phyloP scores from a whole-genome alignment of 2,797 vertebrate species.

The Danio albolineatus region DNA sequence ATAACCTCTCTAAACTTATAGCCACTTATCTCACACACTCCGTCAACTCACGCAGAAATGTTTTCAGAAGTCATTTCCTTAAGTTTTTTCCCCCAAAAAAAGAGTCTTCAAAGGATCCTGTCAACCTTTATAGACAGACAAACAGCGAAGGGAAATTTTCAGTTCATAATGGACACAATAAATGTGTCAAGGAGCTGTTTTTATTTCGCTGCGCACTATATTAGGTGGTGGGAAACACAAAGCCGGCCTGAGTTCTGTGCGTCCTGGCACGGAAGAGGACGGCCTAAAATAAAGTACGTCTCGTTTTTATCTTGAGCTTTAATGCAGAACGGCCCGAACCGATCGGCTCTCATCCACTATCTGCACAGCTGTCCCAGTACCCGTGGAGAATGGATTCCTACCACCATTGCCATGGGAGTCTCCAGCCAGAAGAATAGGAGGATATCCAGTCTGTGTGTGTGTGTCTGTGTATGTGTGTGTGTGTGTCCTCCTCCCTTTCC shows the following conservation, averaged over 20 bases:
- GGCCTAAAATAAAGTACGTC: conserved; percentile 76
- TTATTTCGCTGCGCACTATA: conserved; percentile 60
- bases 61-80: neutral
- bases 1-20: neutral
- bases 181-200: conserved; percentile 65
- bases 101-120: neutral
- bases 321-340: conserved; percentile 74
- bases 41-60: neutral
- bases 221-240: conserved; percentile 67
- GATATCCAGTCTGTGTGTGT: conserved; percentile 79
- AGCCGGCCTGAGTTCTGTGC: conserved; percentile 67
- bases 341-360: conserved; percentile 77
- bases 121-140: conserved; percentile 29
- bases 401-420: conserved; percentile 80
- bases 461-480: conserved; percentile 58
- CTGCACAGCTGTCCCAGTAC: conserved; percentile 82
- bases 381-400: conserved; percentile 85
- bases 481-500: conserved; percentile 71
- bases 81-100: neutral
- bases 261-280: conserved; percentile 70
- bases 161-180: conserved; percentile 62
- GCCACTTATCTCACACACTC: neutral
- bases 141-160: conserved; percentile 51
- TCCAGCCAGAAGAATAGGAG: conserved; percentile 83
- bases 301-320: conserved; percentile 76